Evolutionary conservation across 2,113 vertebrate genomes (phyloP).

Genomic region (Syrmaticus mikado): DNA sequence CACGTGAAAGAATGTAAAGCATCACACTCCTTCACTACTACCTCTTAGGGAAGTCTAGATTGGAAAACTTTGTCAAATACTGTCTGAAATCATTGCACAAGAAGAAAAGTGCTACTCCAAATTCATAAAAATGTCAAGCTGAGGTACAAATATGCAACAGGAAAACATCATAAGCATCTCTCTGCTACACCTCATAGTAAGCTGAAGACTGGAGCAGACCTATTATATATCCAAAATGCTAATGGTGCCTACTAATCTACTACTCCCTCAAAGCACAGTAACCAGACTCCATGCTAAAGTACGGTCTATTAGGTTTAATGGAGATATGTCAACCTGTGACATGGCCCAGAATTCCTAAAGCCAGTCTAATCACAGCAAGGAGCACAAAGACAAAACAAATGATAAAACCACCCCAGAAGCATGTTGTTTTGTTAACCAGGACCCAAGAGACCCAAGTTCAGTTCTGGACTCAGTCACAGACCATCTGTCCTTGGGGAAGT

Average conservation of each 20-base stretch:
- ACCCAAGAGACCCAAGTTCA: conserved; percentile 25
- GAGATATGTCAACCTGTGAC: background rate
- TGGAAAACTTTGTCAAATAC: background rate
- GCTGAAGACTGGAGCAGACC: background rate
- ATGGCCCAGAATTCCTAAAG: background rate
- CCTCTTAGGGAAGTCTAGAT: background rate
- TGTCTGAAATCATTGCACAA: background rate
- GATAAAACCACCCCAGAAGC: background rate
- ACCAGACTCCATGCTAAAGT: background rate
- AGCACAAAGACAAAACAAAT: conserved; percentile 36
- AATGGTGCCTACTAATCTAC: background rate
- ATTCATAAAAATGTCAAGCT: background rate
- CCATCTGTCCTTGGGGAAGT: conserved; percentile 1
- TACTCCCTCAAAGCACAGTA: background rate
- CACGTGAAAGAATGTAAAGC: background rate
- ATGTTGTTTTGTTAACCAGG: conserved; percentile 14
- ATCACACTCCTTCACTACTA: background rate
- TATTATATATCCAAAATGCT: background rate
- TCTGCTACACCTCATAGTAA: background rate
- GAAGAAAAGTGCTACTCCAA: background rate
- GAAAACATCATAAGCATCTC: background rate
- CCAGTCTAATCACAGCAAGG: background rate
- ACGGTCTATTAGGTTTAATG: background rate
- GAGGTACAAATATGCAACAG: background rate
- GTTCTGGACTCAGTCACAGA: background rate